These are phyloP conservation scores for Datnioides undecimradiatus DNA, from an alignment of 2,113 vertebrate genomes.

Conservation along the genomic window DNA sequence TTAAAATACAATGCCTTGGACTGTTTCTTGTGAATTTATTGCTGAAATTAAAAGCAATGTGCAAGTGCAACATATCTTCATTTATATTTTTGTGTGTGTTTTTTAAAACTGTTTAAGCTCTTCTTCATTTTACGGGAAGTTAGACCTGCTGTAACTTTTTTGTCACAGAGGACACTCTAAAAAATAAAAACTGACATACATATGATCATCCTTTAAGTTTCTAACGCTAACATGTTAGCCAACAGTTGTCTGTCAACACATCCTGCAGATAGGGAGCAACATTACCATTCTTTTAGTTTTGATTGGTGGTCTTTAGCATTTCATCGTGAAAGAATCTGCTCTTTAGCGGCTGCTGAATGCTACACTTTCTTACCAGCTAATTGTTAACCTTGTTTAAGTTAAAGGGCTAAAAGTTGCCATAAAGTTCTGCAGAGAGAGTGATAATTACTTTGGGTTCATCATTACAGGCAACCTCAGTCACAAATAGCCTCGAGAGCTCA, in stretches of 20 bases:
- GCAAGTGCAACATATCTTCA: not conserved
- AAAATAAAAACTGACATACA: too few species aligned
- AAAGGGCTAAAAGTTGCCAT: not conserved
- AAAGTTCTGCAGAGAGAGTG: not conserved
- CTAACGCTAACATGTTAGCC: not conserved
- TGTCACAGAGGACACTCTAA: too few species aligned
- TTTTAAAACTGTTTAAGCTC: too few species aligned
- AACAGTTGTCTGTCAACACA: not conserved
- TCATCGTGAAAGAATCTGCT: not conserved
- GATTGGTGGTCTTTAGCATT: not conserved
- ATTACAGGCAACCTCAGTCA: not conserved
- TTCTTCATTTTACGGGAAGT: too few species aligned
- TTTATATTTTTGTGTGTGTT: too few species aligned
- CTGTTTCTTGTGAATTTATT: not conserved
- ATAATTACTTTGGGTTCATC: not conserved
- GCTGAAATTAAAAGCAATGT: not conserved
- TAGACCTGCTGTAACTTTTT: not conserved
- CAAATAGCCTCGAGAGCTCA: too few species aligned
- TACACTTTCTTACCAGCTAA: not conserved
- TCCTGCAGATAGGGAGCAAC: not conserved
- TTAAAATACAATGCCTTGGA: not conserved
- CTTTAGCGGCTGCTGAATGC: not conserved
- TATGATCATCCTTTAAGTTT: too few species aligned
- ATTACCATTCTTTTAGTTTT: not conserved
- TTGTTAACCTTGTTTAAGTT: not conserved